phyloP scores from a whole-genome alignment of 35 echinoderm and acorn worm genomes.

The Ophiothrix spiculata region DNA sequence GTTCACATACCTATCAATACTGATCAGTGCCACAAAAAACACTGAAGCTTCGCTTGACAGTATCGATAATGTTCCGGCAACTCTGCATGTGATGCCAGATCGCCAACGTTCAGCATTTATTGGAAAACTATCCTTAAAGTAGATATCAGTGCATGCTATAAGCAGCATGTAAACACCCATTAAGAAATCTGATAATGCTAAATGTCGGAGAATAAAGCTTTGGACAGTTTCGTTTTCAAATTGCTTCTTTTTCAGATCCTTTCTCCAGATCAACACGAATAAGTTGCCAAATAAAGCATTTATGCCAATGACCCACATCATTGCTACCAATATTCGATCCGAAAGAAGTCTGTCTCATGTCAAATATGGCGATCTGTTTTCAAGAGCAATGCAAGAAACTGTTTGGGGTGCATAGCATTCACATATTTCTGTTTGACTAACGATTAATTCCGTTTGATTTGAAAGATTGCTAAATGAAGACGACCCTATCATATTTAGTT shows the following conservation, averaged over 20 bases:
- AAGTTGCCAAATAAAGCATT: slow-evolving; percentile 54
- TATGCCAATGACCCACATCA: slow-evolving; percentile 47
- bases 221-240: not conserved
- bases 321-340: not conserved
- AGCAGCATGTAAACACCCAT: slow-evolving; percentile 57
- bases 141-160: slow-evolving; percentile 27
- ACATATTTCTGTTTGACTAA: not conserved
- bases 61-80: slow-evolving; percentile 25
- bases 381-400: not conserved
- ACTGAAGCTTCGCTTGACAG: slow-evolving; percentile 48
- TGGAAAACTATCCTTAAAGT: slow-evolving; percentile 14
- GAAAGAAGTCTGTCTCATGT: not conserved
- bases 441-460: no score
- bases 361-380: not conserved
- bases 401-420: not conserved
- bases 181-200: slow-evolving; percentile 38
- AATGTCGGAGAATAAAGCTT: slow-evolving; percentile 15
- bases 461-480: not conserved
- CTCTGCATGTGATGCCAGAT: not conserved
- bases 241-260: no score
- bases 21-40: slow-evolving; percentile 35
- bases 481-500: not conserved
- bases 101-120: slow-evolving; percentile 13
- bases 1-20: slow-evolving; percentile 4
- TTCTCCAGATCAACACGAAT: slow-evolving; percentile 41